Evolutionary conservation across 2,113 vertebrate genomes (phyloP).

Genomic region (Probosciger aterrimus): DNA sequence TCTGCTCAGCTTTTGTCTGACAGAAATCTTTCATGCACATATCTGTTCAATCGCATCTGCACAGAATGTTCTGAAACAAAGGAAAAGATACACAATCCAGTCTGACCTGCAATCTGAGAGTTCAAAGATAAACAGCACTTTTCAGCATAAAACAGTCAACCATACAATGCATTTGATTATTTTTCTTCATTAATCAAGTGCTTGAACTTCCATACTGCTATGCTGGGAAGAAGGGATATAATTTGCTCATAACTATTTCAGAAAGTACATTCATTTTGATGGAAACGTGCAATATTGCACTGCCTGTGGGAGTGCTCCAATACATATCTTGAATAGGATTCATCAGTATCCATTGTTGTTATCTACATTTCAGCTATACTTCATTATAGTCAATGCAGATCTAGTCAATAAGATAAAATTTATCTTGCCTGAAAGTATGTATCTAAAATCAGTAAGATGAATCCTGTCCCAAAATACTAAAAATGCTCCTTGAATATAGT

Average conservation of each 20-base stretch:
- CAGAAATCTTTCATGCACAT: neutral
- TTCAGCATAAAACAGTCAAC: conserved; percentile 6
- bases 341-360: neutral
- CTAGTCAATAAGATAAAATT: neutral
- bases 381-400: neutral
- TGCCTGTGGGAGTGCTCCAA: neutral
- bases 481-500: neutral
- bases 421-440: neutral
- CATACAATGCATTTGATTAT: neutral
- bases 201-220: neutral
- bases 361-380: neutral
- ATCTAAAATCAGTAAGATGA: neutral
- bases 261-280: neutral
- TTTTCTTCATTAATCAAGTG: neutral
- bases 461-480: neutral
- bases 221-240: neutral
- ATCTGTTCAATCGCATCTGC: neutral
- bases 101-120: neutral
- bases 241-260: neutral
- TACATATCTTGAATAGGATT: neutral
- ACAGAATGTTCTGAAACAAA: conserved; percentile 19
- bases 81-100: neutral
- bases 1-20: neutral
- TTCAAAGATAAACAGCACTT: neutral
- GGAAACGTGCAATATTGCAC: neutral